Conservation (phyloP, 2,113 vertebrate genomes). For the Coreoperca whiteheadi region DNA sequence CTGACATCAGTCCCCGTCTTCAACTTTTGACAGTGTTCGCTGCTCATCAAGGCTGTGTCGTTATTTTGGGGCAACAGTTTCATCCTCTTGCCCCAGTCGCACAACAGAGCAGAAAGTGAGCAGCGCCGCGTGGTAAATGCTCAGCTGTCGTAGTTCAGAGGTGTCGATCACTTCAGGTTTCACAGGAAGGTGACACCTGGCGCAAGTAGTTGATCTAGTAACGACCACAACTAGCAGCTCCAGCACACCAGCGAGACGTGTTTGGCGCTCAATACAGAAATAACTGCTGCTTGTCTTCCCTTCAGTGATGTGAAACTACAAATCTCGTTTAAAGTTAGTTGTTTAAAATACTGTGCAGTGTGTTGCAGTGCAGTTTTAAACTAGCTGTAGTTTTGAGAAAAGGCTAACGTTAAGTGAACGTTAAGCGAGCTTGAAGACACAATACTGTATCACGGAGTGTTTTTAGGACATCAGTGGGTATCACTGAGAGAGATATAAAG, state of each 20-base stretch:
- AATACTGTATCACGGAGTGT: slow-evolving; percentile 3
- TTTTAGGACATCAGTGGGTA: slow-evolving; percentile 29
- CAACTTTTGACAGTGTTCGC: background rate
- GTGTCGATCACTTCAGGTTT: slow-evolving; percentile 45
- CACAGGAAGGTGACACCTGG: slow-evolving; percentile 55
- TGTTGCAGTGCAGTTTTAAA: background rate
- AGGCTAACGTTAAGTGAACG: background rate
- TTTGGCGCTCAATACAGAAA: background rate
- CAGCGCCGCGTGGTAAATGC: slow-evolving; percentile 10
- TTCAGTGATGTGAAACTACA: background rate
- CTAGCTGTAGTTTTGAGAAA: background rate
- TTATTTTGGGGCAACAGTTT: background rate
- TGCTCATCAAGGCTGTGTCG: background rate
- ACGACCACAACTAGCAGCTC: background rate
- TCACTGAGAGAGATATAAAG: slow-evolving; percentile 39
- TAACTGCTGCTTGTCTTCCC: background rate
- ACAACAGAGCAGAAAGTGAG: background rate
- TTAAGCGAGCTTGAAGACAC: slow-evolving; percentile 1
- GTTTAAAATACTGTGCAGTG: background rate
- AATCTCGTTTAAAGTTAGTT: background rate
- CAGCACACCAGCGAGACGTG: background rate
- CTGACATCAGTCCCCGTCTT: slow-evolving; percentile 16
- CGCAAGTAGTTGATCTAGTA: slow-evolving; percentile 12
- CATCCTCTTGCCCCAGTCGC: background rate
- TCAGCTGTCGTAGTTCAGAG: slow-evolving; percentile 48